Conservation (phyloP, 2,113 vertebrate species). For the Connochaetes taurinus region DNA sequence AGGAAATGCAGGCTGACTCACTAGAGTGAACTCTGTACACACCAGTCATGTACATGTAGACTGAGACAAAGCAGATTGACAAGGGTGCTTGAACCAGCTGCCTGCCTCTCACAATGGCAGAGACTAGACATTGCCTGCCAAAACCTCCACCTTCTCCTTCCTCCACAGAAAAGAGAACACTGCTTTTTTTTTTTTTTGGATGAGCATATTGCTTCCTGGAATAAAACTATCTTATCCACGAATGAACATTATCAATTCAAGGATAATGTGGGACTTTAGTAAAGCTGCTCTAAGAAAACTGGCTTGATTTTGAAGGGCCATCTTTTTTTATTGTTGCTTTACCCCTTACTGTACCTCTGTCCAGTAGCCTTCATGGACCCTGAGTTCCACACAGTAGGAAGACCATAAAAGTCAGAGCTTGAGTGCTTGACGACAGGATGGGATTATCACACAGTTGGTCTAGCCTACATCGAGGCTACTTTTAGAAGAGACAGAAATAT, state of each 20-base stretch:
- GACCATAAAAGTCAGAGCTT: not conserved
- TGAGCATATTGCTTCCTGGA: not conserved
- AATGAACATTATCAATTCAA: not conserved
- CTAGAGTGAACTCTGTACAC: not conserved
- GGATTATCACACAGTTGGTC: not conserved
- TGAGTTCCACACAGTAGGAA: not conserved
- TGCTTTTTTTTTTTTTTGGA: not conserved
- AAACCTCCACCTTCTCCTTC: not conserved
- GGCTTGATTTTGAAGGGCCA: not conserved
- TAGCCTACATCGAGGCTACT: not conserved
- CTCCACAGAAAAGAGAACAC: not conserved
- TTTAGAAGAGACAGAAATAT: not conserved
- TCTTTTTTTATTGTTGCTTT: not conserved
- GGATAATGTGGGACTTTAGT: not conserved
- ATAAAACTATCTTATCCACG: not conserved
- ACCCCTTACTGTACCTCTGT: not conserved
- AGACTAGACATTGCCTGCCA: no score
- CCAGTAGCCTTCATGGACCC: not conserved
- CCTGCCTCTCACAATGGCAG: not conserved
- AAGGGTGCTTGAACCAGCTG: not conserved
- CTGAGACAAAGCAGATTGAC: not conserved
- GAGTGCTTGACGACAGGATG: not conserved
- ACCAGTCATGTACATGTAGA: not conserved
- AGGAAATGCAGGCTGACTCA: not conserved
- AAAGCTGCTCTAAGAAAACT: slow-evolving; percentile 26